These are phyloP conservation scores for Zoanthus sansibaricus DNA, from an alignment of 92 coral and sea anemone genomes.

Conservation along the genomic window DNA sequence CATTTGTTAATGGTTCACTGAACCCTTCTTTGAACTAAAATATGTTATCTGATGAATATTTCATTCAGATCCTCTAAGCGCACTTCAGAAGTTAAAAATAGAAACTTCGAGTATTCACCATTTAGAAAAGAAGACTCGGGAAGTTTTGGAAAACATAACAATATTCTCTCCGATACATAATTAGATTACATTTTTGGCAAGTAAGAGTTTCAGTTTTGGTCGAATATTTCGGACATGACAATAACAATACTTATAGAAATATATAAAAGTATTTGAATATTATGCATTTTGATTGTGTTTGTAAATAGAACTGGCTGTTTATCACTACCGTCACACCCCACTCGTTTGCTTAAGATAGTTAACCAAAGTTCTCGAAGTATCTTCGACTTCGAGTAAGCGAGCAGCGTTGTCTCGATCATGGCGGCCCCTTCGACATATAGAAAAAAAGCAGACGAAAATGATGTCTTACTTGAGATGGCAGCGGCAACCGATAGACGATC, in stretches of 20 bases:
- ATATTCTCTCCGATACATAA: neutral
- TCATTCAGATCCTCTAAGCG: neutral
- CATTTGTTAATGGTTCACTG: slow-evolving; percentile 31
- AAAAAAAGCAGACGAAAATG: slow-evolving; percentile 52
- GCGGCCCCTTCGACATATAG: slow-evolving; percentile 40
- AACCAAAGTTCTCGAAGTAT: neutral
- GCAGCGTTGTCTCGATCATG: slow-evolving; percentile 21
- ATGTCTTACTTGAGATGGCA: slow-evolving; percentile 65
- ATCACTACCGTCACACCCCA: slow-evolving; percentile 26
- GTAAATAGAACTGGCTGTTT: slow-evolving; percentile 12
- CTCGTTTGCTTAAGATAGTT: neutral
- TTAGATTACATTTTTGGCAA: neutral
- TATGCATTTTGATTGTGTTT: slow-evolving; percentile 24
- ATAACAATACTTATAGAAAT: slow-evolving; percentile 1
- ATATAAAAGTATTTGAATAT: slow-evolving; percentile 30
- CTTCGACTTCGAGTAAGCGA: neutral
- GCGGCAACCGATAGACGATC: neutral
- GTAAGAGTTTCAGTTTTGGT: no score
- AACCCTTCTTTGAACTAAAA: neutral
- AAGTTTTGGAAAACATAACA: neutral
- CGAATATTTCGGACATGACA: neutral
- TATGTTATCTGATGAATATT: slow-evolving; percentile 2
- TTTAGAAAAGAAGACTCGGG: neutral
- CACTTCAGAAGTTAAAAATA: neutral
- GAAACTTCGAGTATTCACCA: neutral